Percentiles rank a stretch among this genome's conserved stretches.
phyloP scores from a whole-genome alignment of 1,140 invertebrate species.

The Micrasema longulum region DNA sequence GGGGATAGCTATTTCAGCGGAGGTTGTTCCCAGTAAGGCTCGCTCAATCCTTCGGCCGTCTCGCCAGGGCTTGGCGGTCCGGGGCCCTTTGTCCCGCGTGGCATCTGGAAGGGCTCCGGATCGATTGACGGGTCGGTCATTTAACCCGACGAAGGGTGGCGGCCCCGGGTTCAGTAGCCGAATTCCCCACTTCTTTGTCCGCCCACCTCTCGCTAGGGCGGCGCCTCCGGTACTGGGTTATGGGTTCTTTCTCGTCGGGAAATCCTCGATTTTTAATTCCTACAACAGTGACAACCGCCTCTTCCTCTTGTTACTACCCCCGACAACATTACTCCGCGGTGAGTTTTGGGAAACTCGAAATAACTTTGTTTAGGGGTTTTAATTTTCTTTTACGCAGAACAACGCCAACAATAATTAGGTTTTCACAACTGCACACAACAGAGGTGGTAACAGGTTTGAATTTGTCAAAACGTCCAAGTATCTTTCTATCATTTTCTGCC shows the following conservation, averaged over 20 bases:
- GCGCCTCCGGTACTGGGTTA: conserved; percentile 26
- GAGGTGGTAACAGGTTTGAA: no score
- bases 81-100: conserved; percentile 11
- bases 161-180: conserved; percentile 21
- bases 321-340: not conserved
- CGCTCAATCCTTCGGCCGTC: not conserved
- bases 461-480: no score
- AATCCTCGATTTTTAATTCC: not conserved
- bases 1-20: not conserved
- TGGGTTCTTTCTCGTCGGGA: not conserved
- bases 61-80: not conserved
- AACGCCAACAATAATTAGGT: no score
- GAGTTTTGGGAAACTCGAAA: no score
- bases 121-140: conserved; percentile 27
- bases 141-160: conserved; percentile 28
- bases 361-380: no score
- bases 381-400: no score
- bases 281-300: not conserved
- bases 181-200: conserved; percentile 38
- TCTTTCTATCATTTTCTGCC: no score
- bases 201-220: conserved; percentile 1
- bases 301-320: not conserved
- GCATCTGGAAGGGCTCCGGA: conserved; percentile 23
- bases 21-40: not conserved
- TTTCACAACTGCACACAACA: no score